Conservation (phyloP, 2,797 vertebrate species). For the Gallinago solitaria region DNA sequence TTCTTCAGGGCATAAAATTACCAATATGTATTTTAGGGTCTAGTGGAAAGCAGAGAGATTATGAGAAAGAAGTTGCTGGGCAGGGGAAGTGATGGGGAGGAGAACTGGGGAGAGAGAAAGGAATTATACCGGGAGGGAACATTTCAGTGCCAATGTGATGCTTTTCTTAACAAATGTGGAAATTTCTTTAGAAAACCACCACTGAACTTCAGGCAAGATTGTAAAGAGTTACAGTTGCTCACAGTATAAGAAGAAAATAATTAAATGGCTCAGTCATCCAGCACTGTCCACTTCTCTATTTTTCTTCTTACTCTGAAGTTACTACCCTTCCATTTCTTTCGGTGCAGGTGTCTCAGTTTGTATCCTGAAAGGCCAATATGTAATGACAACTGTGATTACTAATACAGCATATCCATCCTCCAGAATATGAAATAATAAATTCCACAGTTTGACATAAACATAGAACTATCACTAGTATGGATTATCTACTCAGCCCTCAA, state of each 20-base stretch:
- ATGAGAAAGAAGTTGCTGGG: neutral
- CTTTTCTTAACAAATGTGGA: neutral
- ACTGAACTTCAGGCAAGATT: neutral
- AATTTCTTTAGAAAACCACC: neutral
- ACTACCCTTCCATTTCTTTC: neutral
- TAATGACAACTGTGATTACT: neutral
- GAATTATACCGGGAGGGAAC: fast-evolving
- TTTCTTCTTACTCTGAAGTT: neutral
- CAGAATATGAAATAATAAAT: neutral
- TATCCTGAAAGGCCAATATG: neutral
- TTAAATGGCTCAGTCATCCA: neutral
- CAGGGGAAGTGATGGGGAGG: neutral
- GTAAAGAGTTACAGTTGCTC: neutral
- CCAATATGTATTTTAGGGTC: neutral
- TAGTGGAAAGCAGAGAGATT: neutral
- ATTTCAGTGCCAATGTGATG: neutral
- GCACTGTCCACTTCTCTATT: neutral
- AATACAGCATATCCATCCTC: neutral
- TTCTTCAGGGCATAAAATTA: neutral
- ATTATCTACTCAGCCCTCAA: neutral
- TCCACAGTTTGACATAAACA: neutral
- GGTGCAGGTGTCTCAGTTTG: neutral
- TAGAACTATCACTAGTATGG: neutral
- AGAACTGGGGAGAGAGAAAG: neutral
- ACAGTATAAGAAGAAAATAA: neutral